phyloP scores from a whole-genome alignment of 2,113 vertebrate genomes.

The Ranitomeya variabilis region DNA sequence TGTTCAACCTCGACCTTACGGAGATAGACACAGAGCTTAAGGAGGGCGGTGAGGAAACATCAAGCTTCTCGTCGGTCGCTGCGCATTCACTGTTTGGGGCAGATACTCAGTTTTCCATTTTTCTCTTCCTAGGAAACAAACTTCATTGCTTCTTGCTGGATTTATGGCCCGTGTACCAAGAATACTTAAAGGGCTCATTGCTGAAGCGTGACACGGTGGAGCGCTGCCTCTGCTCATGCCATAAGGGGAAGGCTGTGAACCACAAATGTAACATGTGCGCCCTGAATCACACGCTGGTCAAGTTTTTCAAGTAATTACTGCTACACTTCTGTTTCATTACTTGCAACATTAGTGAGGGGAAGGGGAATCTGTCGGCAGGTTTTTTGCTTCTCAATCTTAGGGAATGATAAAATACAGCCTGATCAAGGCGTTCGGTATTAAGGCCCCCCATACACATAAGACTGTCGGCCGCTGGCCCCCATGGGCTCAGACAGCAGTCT shows the following conservation, averaged over 20 bases:
- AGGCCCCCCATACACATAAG: too few species aligned
- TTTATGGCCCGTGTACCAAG: constrained; percentile 65
- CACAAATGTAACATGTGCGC: constrained; percentile 62
- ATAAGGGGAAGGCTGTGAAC: constrained; percentile 3
- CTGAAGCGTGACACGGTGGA: rapidly evolving
- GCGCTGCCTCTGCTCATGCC: constrained; percentile 54
- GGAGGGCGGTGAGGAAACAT: constrained; percentile 68
- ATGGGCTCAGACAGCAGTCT: too few species aligned
- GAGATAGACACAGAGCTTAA: constrained; percentile 78
- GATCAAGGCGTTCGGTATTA: too few species aligned
- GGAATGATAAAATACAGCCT: too few species aligned
- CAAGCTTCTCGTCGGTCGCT: not conserved
- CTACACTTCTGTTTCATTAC: not conserved
- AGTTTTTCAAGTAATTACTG: constrained; percentile 62
- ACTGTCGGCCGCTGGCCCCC: too few species aligned
- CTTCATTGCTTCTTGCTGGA: constrained; percentile 67
- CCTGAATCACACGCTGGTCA: not conserved
- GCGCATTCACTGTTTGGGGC: not conserved
- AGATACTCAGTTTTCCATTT: not conserved
- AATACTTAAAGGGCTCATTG: constrained; percentile 63
- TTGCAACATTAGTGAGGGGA: not conserved
- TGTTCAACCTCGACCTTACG: constrained; percentile 73
- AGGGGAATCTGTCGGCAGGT: too few species aligned
- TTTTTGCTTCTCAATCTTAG: too few species aligned
- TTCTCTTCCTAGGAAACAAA: constrained; percentile 61